Evolutionary conservation across 2,797 vertebrate species (phyloP).

Genomic region (Malacoctenus gilli): DNA sequence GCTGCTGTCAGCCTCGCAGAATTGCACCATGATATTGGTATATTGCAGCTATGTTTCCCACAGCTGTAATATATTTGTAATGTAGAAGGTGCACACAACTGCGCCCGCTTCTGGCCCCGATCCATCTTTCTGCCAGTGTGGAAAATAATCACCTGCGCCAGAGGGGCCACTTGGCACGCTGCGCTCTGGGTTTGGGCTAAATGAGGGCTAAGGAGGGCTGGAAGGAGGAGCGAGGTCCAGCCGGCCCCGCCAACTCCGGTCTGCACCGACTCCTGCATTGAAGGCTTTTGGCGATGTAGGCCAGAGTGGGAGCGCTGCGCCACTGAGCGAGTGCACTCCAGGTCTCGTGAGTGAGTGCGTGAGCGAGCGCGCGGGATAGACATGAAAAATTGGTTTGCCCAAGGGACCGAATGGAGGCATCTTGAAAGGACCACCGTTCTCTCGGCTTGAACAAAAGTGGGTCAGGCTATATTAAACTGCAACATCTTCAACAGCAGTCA

Average conservation of each 20-base stretch:
- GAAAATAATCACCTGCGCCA: conserved; percentile 61
- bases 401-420: conserved; percentile 51
- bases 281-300: conserved; percentile 46
- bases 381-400: conserved; percentile 53
- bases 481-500: conserved; percentile 41
- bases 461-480: conserved; percentile 71
- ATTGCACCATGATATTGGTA: conserved; percentile 11
- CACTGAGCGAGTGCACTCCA: conserved; percentile 48
- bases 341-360: conserved; percentile 34
- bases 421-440: conserved; percentile 45
- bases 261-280: conserved; percentile 41
- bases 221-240: conserved; percentile 36
- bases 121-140: conserved; percentile 45
- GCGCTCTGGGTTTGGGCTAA: conserved; percentile 59
- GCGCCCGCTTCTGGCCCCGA: conserved; percentile 37
- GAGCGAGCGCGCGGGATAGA: conserved; percentile 31
- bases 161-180: conserved; percentile 52
- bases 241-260: conserved; percentile 26
- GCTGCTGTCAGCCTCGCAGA: conserved; percentile 21
- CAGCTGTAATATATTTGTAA: conserved; percentile 40
- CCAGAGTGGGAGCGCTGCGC: conserved; percentile 34
- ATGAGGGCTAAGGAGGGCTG: conserved; percentile 44
- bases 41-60: conserved; percentile 29
- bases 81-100: conserved; percentile 26
- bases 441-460: conserved; percentile 69